Evolutionary conservation across 2,113 vertebrate species (phyloP).

Genomic region (Smithornis capensis): DNA sequence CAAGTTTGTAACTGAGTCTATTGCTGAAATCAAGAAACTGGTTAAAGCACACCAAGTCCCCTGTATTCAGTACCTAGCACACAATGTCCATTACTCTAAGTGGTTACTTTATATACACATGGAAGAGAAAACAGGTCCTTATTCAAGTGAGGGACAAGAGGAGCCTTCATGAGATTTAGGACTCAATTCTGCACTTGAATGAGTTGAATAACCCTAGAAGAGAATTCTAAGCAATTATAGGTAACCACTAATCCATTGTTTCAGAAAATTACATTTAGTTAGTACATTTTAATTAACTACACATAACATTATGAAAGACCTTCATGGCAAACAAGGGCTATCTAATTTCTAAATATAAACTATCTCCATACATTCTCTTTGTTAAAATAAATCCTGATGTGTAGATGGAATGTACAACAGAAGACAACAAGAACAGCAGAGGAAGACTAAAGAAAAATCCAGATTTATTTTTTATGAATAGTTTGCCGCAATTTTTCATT

Average conservation of each 20-base stretch:
- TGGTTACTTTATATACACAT: neutral
- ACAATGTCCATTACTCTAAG: neutral
- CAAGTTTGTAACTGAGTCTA: neutral
- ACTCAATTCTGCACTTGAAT: neutral
- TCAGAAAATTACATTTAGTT: neutral
- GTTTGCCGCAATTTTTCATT: neutral
- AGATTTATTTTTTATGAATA: neutral
- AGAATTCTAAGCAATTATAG: neutral
- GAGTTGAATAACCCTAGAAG: neutral
- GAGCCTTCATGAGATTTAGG: neutral
- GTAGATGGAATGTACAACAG: neutral
- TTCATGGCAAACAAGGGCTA: neutral
- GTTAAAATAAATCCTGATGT: neutral
- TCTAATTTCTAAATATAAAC: neutral
- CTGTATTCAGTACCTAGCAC: neutral
- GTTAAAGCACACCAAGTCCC: neutral
- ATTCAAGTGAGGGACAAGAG: neutral
- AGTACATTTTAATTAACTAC: neutral
- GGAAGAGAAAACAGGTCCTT: neutral
- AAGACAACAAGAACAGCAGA: neutral
- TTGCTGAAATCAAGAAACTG: neutral
- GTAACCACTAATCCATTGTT: neutral
- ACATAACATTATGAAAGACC: neutral
- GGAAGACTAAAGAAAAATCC: neutral
- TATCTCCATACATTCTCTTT: neutral